These are phyloP conservation scores for Brienomyrus brachyistius DNA, from an alignment of 2,113 vertebrate genomes.

Conservation along the genomic window DNA sequence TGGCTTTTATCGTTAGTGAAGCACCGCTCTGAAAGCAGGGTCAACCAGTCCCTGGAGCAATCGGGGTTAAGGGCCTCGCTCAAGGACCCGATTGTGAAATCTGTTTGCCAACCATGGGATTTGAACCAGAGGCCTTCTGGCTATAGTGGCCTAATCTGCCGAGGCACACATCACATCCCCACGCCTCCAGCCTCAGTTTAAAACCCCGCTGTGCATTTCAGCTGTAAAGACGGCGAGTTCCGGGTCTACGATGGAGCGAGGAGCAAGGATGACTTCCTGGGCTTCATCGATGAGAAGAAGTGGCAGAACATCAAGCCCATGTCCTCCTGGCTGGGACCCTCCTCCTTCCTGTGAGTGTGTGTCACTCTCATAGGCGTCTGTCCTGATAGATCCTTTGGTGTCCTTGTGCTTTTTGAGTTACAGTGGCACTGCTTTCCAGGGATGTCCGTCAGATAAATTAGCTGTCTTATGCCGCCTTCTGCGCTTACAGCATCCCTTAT, in stretches of 20 bases:
- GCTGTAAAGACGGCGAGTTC: conserved; percentile 92
- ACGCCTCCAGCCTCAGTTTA: background rate
- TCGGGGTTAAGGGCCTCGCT: background rate
- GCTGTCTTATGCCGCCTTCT: background rate
- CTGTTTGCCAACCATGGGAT: background rate
- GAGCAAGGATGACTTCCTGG: conserved; percentile 85
- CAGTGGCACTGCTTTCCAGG: background rate
- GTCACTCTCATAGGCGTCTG: background rate
- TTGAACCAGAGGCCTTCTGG: background rate
- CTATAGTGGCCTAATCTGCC: background rate
- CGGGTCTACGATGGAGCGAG: conserved; percentile 85
- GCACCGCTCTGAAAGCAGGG: background rate
- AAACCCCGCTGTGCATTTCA: conserved; percentile 39
- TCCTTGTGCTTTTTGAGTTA: background rate
- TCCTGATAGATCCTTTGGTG: background rate
- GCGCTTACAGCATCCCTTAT: background rate
- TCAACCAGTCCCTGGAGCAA: background rate
- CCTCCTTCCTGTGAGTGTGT: conserved; percentile 79
- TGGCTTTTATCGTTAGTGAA: background rate
- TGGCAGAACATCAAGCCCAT: conserved; percentile 81
- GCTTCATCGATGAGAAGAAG: conserved; percentile 82
- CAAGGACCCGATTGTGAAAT: background rate
- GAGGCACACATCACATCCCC: background rate
- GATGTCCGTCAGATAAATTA: background rate
- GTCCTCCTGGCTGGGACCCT: conserved; percentile 87